A percentile compares a stretch with the other conserved stretches of the same genome.
Conservation (phyloP, 2,113 vertebrate genomes). For the Crypturellus undulatus region DNA sequence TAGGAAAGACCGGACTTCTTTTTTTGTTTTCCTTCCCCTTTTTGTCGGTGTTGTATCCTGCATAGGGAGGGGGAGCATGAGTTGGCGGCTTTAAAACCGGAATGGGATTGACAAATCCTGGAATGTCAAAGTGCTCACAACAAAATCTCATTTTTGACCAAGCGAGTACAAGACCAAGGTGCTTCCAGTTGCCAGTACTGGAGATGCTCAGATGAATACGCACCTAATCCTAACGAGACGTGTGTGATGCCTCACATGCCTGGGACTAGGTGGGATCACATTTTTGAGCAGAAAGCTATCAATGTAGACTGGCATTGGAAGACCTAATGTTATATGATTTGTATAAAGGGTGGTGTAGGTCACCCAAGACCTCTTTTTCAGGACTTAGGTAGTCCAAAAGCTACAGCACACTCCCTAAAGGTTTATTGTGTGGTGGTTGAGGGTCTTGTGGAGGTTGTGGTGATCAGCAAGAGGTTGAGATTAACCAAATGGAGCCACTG, state of each 20-base stretch:
- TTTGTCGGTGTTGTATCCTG: background rate
- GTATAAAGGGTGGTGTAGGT: background rate
- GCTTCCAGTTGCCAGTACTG: background rate
- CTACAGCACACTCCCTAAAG: background rate
- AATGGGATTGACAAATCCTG: background rate
- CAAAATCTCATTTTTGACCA: background rate
- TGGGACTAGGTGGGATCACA: background rate
- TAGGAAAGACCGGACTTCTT: background rate
- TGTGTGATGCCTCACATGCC: background rate
- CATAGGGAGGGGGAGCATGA: background rate
- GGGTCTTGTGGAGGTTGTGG: background rate
- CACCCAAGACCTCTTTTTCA: background rate
- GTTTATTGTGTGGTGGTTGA: background rate
- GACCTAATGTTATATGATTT: background rate
- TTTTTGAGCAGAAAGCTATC: background rate
- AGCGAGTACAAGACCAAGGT: background rate
- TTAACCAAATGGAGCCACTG: background rate
- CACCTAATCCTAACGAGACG: fast-evolving
- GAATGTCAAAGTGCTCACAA: background rate
- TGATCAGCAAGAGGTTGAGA: background rate
- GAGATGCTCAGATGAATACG: background rate
- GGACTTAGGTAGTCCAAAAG: fast-evolving
- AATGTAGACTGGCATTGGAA: background rate
- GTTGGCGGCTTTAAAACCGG: background rate
- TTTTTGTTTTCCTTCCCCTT: background rate